Conservation (phyloP, 1,140 invertebrate species). For the Gryon sp. region DNA sequence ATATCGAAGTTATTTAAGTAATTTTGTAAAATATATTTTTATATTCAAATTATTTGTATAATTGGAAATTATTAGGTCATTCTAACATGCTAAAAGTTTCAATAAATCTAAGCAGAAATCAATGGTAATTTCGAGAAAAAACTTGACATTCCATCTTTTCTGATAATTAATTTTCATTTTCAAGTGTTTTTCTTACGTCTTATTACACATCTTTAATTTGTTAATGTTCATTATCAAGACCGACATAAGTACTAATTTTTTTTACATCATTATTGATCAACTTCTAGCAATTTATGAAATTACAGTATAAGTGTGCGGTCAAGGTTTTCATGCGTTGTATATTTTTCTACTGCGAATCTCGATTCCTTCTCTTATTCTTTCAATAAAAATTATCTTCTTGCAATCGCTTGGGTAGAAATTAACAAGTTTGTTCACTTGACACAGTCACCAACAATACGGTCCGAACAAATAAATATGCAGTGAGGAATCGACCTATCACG, state of each 20-base stretch:
- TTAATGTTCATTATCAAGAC: neutral
- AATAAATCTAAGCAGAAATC: too few species aligned
- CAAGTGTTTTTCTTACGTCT: neutral
- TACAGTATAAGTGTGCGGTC: conserved; percentile 9
- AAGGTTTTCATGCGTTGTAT: conserved; percentile 22
- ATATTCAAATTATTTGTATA: too few species aligned
- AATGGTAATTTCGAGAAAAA: too few species aligned
- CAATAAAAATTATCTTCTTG: conserved; percentile 16
- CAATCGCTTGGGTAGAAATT: conserved; percentile 22
- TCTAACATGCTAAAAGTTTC: too few species aligned
- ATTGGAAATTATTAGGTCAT: too few species aligned
- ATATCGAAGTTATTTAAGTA: too few species aligned
- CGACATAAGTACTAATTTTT: conserved; percentile 3
- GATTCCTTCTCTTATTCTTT: neutral
- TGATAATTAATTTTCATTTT: neutral
- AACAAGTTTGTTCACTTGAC: conserved; percentile 40
- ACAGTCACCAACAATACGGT: conserved; percentile 4
- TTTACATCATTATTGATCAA: conserved; percentile 19
- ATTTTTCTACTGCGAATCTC: conserved; percentile 6
- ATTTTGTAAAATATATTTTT: too few species aligned
- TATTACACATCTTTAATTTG: neutral
- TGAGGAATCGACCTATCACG: conserved; percentile 49
- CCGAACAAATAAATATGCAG: conserved; percentile 41
- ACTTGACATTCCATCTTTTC: too few species aligned
- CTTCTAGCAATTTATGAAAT: conserved; percentile 33